phyloP scores from a whole-genome alignment of 2,113 vertebrate species.

The Gnathochromis pfefferi region DNA sequence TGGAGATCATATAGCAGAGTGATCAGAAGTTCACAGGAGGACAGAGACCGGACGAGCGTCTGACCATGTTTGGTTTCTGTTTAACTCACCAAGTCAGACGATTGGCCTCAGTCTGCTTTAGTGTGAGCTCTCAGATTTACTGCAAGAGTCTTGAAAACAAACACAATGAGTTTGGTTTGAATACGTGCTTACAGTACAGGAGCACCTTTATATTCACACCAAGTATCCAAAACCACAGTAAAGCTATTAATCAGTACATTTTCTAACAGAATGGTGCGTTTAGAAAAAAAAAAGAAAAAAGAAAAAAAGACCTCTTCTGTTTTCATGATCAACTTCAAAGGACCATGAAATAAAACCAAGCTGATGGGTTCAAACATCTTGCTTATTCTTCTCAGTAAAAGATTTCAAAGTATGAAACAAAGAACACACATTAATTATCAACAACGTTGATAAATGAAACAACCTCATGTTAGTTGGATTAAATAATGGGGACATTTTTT shows the following conservation, averaged over 20 bases:
- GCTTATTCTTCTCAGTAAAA: background rate
- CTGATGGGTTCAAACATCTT: background rate
- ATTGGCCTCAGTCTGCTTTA: background rate
- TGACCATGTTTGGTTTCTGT: background rate
- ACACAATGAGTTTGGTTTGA: background rate
- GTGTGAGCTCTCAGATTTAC: background rate
- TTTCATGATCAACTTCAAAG: background rate
- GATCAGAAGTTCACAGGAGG: background rate
- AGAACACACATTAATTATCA: background rate
- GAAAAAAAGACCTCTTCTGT: fast-evolving
- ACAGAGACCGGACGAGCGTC: background rate
- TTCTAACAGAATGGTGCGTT: background rate
- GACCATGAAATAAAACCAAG: background rate
- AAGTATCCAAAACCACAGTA: background rate
- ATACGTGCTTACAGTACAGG: background rate
- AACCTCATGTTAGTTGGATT: background rate
- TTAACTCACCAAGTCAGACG: background rate
- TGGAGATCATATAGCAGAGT: background rate
- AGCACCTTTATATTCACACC: fast-evolving
- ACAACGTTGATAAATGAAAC: background rate
- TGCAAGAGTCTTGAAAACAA: background rate
- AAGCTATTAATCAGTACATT: background rate
- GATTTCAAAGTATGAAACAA: background rate
- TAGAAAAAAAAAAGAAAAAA: background rate
- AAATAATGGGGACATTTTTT: background rate